Base-by-base conservation (phyloP, 2,888 invertebrate species). In the Drosophila leonis region DNA sequence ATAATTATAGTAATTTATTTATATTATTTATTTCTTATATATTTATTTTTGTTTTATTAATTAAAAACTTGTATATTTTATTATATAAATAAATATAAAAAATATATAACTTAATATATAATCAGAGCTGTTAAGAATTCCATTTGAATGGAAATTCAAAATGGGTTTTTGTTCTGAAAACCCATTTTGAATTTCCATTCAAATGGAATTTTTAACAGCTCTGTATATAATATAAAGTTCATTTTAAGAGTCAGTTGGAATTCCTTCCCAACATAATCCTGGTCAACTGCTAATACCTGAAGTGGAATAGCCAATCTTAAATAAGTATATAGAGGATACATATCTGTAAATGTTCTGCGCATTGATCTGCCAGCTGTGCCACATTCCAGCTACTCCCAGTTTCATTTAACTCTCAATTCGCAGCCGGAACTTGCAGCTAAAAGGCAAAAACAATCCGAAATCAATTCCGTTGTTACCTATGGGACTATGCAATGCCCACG, bases 391-490 rank as follows among this genome's bases (percentile, higher is more conserved):
- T 5, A n/a, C 24, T 27, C 12, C n/a, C 20, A 35, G 0, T 51
- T 33, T 49, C 44, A 31, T 29, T 35, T 2, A 31, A 10, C 24
- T 39, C 27, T 20, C 29, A 35, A 15, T 13, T 31, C 20, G 20
- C 39, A 27, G 46, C 41, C 61, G 57, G 46, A 63, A 74, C 39
- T 31, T 44, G 29, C 35, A 49, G 27, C 29, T 49, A 65, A 59
- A 41, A 31, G 39, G 15, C 48, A 49, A 72, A 59, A 74, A 55
- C 74, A 82, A 75, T 80, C 75, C 55, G 56, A 79, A 84, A 83
- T 86, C 81, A 83, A 83, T 86, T 81, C 78, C 31, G 61, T 44
- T 59, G 13, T 65, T 65, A 52, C 82, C 80, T 72, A 65, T 54
- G 73, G 82, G 85, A 87, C 52, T 31, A 27, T 35, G 35, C 44